Evolutionary conservation across 2,888 invertebrate genomes (phyloP), one percentile per base, ranked within the genome.

Genomic region (Sabellastarte sp.): DNA sequence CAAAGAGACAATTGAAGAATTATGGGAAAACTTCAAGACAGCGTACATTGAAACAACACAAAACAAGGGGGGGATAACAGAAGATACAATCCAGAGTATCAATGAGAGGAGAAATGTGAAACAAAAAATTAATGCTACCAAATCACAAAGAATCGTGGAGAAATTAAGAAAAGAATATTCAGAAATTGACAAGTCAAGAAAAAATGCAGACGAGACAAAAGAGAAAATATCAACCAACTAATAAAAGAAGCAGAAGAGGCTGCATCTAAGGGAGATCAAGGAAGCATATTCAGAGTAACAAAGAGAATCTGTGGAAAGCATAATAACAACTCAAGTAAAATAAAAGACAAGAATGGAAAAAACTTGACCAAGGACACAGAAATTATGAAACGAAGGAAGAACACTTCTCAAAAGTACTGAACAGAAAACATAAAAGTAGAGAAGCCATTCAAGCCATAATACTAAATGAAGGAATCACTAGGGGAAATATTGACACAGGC

Each of bases 21-120:
- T 15, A 41, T 41, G 41, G 41, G 20, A 41, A 41, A 10, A 30
- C 30, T 20, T 10, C 26, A 31, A 31, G 31, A 57, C 29, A 26
- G n/a, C 20, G 24, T 30, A n/a, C 10, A 30, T 15, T 2, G 4
- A 57, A 57, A 57, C 26, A 2, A 57, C 31, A 31, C 20, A 57
- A 32, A 10, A 57, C n/a, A 57, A 57, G n/a, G 30, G 30, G n/a
- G 10, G 57, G 32, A 57, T 57, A 10, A 20, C 57, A 31, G 31
- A 5, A 20, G 20, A 32, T 5, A 31, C 32, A 15, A 10, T 30
- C 30, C 32, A 32, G 55, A 57, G 30, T 32, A 3, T 3, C 20
- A 20, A 31, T 5, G 32, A 52, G 15, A 53, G 53, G 29, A 41
- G 53, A 29, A 3, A 31, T 24, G 4, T n/a, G 15, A 52, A 53